phyloP scores from a whole-genome alignment of 2,113 vertebrate species.

The Otus sunia region DNA sequence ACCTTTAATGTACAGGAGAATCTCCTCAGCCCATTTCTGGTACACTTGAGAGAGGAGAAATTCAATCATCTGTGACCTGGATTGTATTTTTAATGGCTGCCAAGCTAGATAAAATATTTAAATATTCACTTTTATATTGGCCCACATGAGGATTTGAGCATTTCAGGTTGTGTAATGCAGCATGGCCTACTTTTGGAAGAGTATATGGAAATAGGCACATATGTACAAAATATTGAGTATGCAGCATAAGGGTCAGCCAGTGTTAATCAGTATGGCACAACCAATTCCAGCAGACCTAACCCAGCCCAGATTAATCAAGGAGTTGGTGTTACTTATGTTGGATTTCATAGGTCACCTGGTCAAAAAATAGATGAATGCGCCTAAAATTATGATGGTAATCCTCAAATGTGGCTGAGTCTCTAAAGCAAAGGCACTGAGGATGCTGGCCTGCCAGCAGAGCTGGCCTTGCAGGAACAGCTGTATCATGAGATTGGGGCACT shows the following conservation, averaged over 20 bases:
- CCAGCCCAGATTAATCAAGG: background rate
- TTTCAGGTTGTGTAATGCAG: constrained; percentile 29
- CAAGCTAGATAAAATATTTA: constrained; percentile 53
- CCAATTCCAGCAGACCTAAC: background rate
- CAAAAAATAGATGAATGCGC: background rate
- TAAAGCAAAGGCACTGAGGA: background rate
- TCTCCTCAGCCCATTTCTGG: constrained; percentile 21
- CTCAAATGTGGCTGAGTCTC: accelerated
- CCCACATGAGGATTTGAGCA: constrained; percentile 7
- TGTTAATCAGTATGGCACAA: background rate
- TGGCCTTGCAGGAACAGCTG: background rate
- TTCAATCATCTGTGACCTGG: constrained; percentile 37
- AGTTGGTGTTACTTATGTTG: background rate
- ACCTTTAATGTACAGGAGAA: background rate
- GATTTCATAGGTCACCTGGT: background rate
- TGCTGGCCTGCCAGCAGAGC: background rate
- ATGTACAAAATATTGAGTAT: background rate
- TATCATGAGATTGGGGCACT: accelerated
- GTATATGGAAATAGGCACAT: background rate
- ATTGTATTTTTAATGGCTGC: constrained; percentile 50
- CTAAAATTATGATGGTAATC: background rate
- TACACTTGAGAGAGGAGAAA: background rate
- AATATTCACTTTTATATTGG: constrained; percentile 60
- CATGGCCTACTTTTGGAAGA: constrained; percentile 35
- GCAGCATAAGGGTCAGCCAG: background rate